Percentiles rank a stretch among this genome's conserved stretches.
Conservation (phyloP, 2,797 vertebrate genomes). For the Tolypeutes matacus region DNA sequence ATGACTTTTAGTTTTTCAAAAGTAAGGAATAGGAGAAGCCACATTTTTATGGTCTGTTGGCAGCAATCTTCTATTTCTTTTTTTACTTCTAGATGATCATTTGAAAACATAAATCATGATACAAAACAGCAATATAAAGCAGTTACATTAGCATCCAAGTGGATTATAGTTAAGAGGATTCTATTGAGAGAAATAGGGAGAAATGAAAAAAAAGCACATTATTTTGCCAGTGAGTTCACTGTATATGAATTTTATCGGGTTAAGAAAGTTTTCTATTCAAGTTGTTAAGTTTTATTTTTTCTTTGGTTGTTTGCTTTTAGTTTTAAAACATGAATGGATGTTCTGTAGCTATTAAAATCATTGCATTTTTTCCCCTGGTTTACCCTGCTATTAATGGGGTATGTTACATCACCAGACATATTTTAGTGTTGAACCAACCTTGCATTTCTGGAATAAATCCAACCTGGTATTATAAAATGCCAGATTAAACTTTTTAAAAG, state of each 20-base stretch:
- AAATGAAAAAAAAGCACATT: not conserved
- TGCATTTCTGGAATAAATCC: slow-evolving; percentile 40
- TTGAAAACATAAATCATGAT: slow-evolving; percentile 55
- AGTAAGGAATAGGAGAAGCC: not conserved
- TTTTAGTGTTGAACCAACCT: slow-evolving; percentile 49
- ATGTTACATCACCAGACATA: not conserved
- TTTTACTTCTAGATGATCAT: slow-evolving; percentile 31
- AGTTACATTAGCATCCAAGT: not conserved
- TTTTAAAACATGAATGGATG: not conserved
- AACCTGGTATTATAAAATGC: slow-evolving; percentile 4
- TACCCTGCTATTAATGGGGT: not conserved
- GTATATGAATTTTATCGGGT: not conserved
- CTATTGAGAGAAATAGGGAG: not conserved
- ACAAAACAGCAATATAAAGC: not conserved
- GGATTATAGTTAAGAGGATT: not conserved
- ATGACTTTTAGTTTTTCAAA: slow-evolving; percentile 20
- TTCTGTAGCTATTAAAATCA: slow-evolving; percentile 10
- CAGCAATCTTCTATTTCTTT: not conserved
- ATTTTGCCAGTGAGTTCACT: slow-evolving; percentile 41
- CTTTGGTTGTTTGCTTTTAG: slow-evolving; percentile 37
- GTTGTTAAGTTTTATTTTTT: not conserved
- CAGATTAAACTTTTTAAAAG: slow-evolving; percentile 18
- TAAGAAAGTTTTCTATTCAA: slow-evolving; percentile 18
- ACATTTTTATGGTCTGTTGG: not conserved
- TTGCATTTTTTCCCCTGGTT: not conserved